Conservation (phyloP, 2,797 vertebrate species). For the Aldrovandia affinis region DNA sequence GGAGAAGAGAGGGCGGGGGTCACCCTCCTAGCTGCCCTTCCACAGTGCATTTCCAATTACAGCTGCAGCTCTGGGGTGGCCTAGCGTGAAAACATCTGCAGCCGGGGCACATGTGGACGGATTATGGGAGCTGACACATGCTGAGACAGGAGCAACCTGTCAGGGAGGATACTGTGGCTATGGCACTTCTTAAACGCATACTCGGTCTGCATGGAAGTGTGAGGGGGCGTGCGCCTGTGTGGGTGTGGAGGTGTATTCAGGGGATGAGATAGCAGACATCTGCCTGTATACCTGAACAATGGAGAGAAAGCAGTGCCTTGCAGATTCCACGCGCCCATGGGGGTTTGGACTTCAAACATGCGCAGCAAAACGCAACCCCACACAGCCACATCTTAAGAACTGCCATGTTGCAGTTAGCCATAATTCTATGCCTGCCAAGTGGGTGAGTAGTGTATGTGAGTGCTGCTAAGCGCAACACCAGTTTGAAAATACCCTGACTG, state of each 20-base stretch:
- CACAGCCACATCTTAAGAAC: slow-evolving; percentile 10
- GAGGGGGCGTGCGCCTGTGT: background rate
- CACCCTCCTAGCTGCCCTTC: background rate
- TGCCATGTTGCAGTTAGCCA: slow-evolving; percentile 10
- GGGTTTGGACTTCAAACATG: too few species aligned
- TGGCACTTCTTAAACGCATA: background rate
- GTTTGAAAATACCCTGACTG: background rate
- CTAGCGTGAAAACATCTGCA: background rate
- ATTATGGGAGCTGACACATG: background rate
- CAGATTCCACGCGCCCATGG: background rate
- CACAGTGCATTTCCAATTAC: background rate
- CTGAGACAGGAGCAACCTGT: background rate
- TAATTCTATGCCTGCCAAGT: background rate
- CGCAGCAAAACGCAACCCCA: background rate
- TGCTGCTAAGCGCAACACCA: background rate
- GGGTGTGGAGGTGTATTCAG: background rate
- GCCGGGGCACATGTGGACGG: too few species aligned
- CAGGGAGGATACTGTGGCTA: background rate
- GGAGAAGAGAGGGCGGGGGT: background rate
- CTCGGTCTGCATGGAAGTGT: background rate
- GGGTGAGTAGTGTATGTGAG: background rate
- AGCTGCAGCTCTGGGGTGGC: background rate
- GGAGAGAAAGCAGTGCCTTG: background rate
- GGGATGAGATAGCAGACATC: background rate
- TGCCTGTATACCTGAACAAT: background rate